These are phyloP conservation scores for Lymantria dispar DNA, from an alignment of 2,888 invertebrate genomes.

Conservation along the genomic window DNA sequence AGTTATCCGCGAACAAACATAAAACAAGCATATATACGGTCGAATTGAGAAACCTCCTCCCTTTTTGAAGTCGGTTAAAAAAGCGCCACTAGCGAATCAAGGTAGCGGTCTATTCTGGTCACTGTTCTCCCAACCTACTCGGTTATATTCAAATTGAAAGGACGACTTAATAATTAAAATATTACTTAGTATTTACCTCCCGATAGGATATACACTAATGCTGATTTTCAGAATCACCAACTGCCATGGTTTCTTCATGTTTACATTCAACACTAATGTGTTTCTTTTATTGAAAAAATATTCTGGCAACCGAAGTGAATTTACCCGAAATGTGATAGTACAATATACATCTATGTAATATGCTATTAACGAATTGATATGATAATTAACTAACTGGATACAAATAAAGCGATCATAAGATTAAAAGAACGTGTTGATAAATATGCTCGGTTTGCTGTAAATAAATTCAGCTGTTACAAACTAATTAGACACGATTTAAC, in stretches of 20 bases:
- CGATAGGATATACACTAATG: too few species aligned
- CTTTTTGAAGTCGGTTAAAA: too few species aligned
- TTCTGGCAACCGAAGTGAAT: background rate
- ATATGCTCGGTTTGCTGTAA: background rate
- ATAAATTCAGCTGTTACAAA: background rate
- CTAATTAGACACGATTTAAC: background rate
- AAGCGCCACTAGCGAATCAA: too few species aligned
- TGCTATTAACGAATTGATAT: background rate
- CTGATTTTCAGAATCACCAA: too few species aligned
- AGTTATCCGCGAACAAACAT: too few species aligned
- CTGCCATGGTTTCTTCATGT: background rate
- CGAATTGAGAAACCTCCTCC: too few species aligned
- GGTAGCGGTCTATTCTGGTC: too few species aligned
- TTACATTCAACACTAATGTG: background rate
- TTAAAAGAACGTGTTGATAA: background rate
- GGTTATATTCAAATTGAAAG: too few species aligned
- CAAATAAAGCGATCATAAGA: background rate
- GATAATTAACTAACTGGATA: background rate
- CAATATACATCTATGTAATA: background rate
- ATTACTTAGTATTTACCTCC: too few species aligned
- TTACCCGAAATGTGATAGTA: background rate
- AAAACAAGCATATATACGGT: too few species aligned
- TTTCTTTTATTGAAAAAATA: background rate
- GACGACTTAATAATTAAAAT: too few species aligned
- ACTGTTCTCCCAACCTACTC: too few species aligned